These are phyloP conservation scores for Dermolepida albohirtum DNA, from an alignment of 2,888 invertebrate species.

Conservation along the genomic window DNA sequence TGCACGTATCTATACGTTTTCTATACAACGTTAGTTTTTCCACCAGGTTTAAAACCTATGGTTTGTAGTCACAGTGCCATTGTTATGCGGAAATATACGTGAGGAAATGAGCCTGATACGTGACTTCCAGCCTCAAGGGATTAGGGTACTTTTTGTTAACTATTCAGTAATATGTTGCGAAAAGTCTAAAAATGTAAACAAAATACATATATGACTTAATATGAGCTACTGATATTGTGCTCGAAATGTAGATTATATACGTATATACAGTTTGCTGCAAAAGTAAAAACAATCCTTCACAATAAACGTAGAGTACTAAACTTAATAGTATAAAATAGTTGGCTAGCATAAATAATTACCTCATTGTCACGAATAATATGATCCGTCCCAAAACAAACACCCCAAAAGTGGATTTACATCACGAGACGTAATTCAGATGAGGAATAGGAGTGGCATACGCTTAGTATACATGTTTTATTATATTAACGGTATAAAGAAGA, in stretches of 20 bases:
- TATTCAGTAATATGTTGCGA: conserved; percentile 9
- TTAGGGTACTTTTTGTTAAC: conserved; percentile 39
- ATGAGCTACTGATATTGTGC: not conserved
- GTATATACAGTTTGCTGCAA: too few species aligned
- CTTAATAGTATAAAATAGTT: too few species aligned
- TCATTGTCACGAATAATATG: too few species aligned
- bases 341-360: too few species aligned
- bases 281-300: too few species aligned
- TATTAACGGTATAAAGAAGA: too few species aligned
- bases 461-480: too few species aligned
- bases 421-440: too few species aligned
- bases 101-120: conserved; percentile 55
- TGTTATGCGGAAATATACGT: conserved; percentile 52
- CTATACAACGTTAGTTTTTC: conserved; percentile 37
- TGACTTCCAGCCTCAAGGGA: conserved; percentile 51
- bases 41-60: conserved; percentile 18
- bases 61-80: conserved; percentile 38
- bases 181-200: conserved; percentile 18
- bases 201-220: not conserved
- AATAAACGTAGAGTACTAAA: too few species aligned
- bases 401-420: too few species aligned
- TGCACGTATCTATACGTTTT: conserved; percentile 33
- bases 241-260: not conserved
- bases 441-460: too few species aligned
- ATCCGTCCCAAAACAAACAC: too few species aligned